A percentile compares a stretch with the other conserved stretches of the same genome.
These are phyloP conservation scores for Bombus superbus DNA, from an alignment of 1,140 invertebrate genomes.

Conservation along the genomic window DNA sequence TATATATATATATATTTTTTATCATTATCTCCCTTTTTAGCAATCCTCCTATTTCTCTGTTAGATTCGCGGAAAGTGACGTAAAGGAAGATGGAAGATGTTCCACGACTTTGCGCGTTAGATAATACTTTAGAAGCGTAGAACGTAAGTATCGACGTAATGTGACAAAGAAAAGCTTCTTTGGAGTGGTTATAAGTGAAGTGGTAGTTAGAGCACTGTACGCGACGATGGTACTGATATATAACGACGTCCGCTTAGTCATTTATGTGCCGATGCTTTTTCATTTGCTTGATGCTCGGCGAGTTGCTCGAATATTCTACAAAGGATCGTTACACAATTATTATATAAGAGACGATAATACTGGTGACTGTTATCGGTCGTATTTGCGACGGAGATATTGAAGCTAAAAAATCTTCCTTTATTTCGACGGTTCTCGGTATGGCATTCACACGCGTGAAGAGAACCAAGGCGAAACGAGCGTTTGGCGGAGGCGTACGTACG, in stretches of 20 bases:
- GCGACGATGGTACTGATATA: neutral
- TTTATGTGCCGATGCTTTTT: neutral
- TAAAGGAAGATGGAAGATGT: no score
- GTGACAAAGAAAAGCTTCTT: neutral
- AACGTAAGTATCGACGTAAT: neutral
- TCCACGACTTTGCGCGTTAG: no score
- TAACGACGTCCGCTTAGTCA: neutral
- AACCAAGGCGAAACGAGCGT: slow-evolving; percentile 49
- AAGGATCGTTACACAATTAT: neutral
- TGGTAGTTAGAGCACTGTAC: no score
- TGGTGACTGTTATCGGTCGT: neutral
- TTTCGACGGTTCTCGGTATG: slow-evolving; percentile 63
- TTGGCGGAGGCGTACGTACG: slow-evolving; percentile 32
- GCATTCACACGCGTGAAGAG: slow-evolving; percentile 12
- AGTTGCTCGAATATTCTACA: neutral
- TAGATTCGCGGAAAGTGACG: neutral
- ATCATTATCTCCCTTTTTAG: fast-evolving
- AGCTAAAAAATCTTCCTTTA: slow-evolving; percentile 59
- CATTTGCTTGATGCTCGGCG: neutral
- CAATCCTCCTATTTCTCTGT: neutral
- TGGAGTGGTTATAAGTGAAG: neutral
- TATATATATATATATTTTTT: no score
- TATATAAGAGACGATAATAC: neutral
- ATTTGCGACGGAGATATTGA: neutral
- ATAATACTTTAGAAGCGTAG: neutral